phyloP scores from a whole-genome alignment of 2,113 vertebrate species.

The Caloenas nicobarica region DNA sequence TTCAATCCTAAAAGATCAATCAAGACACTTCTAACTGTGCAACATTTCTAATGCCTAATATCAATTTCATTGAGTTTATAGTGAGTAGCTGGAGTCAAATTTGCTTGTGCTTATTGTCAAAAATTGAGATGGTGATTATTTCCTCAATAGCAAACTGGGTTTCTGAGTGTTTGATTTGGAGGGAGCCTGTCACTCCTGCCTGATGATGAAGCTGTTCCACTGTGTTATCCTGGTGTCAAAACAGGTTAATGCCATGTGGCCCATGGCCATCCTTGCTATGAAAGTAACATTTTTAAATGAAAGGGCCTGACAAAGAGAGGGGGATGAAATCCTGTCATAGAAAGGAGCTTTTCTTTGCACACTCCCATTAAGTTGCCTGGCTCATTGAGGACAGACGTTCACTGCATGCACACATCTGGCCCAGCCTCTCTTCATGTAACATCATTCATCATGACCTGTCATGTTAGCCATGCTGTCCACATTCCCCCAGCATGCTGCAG shows the following conservation, averaged over 20 bases:
- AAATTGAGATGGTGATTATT: neutral
- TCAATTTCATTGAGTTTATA: neutral
- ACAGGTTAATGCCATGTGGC: neutral
- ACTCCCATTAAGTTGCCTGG: neutral
- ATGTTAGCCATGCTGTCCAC: neutral
- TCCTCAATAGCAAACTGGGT: neutral
- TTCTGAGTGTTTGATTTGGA: neutral
- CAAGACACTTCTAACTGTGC: neutral
- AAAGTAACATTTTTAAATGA: neutral
- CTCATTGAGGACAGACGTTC: neutral
- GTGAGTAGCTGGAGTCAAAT: neutral
- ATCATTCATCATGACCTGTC: constrained; percentile 48
- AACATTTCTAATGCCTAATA: neutral
- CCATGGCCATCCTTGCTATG: neutral
- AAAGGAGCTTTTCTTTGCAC: constrained; percentile 26
- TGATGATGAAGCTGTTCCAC: neutral
- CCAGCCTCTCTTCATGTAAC: neutral
- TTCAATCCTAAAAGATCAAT: neutral
- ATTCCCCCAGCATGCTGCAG: constrained; percentile 7
- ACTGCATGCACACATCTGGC: constrained; percentile 45
- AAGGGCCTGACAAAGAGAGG: neutral
- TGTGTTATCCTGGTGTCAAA: neutral
- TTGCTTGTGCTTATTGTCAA: neutral
- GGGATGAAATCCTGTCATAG: neutral
- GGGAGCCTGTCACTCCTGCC: neutral